Evolutionary conservation across 2,888 invertebrate genomes (phyloP).

Genomic region (Caenorhabditis imperialis): DNA sequence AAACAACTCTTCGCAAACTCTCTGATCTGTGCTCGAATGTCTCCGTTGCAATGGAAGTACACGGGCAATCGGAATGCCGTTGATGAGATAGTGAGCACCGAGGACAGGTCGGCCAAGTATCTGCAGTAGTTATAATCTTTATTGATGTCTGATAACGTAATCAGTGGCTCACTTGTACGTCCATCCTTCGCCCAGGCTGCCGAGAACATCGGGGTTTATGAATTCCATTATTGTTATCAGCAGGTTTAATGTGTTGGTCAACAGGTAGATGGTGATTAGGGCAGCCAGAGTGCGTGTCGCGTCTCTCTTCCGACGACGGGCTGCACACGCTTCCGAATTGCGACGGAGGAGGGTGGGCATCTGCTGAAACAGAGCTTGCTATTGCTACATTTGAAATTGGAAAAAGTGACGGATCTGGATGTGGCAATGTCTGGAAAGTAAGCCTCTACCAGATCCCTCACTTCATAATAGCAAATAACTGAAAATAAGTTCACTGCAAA

Average conservation of each 20-base stretch:
- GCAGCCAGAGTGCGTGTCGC: slow-evolving; percentile 66
- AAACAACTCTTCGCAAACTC: slow-evolving; percentile 48
- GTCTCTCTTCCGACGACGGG: slow-evolving; percentile 57
- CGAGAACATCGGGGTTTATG: slow-evolving; percentile 54
- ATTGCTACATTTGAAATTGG: too few relatives aligned
- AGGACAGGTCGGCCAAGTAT: slow-evolving; percentile 66
- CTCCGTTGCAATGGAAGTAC: slow-evolving; percentile 63
- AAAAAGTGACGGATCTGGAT: not conserved
- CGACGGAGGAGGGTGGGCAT: slow-evolving; percentile 53
- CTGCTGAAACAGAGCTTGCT: slow-evolving; percentile 38
- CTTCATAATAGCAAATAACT: too few relatives aligned
- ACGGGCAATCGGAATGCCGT: slow-evolving; percentile 66
- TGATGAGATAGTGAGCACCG: slow-evolving; percentile 63
- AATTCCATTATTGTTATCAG: slow-evolving; percentile 67
- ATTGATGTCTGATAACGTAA: not conserved
- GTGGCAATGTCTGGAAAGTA: too few relatives aligned
- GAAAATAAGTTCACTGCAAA: slow-evolving; percentile 6
- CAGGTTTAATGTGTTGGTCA: slow-evolving; percentile 65
- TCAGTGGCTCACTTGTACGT: slow-evolving; percentile 49
- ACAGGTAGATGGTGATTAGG: slow-evolving; percentile 64
- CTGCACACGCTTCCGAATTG: slow-evolving; percentile 56
- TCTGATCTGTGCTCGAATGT: slow-evolving; percentile 56
- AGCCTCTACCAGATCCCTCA: too few relatives aligned
- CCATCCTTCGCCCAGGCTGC: slow-evolving; percentile 58
- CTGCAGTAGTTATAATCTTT: slow-evolving; percentile 36